Conservation (phyloP, 2,113 vertebrate species). For the Tychaedon coryphoeus region DNA sequence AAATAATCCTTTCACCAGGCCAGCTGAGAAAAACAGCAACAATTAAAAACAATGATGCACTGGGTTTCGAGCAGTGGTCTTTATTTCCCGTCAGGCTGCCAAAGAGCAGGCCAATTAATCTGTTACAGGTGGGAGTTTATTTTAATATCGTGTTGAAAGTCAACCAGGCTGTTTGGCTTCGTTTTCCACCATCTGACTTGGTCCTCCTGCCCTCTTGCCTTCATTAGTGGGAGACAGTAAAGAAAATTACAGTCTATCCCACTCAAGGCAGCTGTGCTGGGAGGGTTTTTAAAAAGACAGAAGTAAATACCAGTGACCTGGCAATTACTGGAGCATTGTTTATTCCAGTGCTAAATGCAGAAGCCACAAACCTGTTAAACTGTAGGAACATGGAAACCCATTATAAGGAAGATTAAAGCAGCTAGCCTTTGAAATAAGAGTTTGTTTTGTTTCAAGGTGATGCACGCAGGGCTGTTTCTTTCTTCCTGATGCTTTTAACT, state of each 20-base stretch:
- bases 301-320: constrained; percentile 62
- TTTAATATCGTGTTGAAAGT: not conserved
- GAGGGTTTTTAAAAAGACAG: constrained; percentile 25
- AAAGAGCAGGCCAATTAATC: constrained; percentile 4
- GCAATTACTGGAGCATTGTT: constrained; percentile 57
- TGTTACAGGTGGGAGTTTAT: not conserved
- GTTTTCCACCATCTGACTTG: constrained; percentile 13
- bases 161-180: not conserved
- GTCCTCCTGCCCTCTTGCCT: constrained; percentile 53
- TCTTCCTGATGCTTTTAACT: not conserved
- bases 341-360: constrained; percentile 31
- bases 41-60: not conserved
- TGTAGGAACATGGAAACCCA: not conserved
- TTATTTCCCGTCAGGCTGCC: constrained; percentile 5
- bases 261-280: not conserved
- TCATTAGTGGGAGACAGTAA: constrained; percentile 51
- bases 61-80: not conserved
- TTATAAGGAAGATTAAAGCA: constrained; percentile 5
- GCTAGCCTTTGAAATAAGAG: not conserved
- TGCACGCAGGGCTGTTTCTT: not conserved
- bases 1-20: not conserved
- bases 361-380: not conserved
- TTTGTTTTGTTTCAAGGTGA: not conserved
- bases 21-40: not conserved
- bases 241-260: constrained; percentile 49